Conservation (phyloP, 2,888 invertebrate species). For the Drosophila suboccidentalis region DNA sequence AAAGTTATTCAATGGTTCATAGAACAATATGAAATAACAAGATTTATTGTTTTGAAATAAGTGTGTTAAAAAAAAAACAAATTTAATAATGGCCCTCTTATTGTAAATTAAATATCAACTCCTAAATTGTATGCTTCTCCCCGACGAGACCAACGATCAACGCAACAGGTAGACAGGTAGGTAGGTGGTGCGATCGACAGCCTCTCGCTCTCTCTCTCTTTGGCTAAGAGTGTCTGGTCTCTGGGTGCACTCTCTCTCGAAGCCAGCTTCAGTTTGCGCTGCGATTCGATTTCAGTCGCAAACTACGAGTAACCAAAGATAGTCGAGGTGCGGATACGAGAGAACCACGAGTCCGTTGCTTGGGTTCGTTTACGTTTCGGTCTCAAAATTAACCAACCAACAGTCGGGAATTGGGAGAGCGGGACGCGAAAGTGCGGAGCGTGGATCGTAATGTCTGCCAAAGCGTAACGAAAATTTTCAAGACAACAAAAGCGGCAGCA, state of each 20-base stretch:
- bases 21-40: background rate
- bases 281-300: conserved; percentile 63
- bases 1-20: background rate
- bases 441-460: conserved; percentile 80
- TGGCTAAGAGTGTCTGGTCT: conserved; percentile 31
- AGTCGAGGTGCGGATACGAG: conserved; percentile 52
- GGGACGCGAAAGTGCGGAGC: conserved; percentile 65
- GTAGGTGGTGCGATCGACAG: conserved; percentile 4
- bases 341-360: conserved; percentile 42
- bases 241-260: conserved; percentile 34
- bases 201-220: conserved; percentile 18
- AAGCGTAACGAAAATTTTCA: conserved; percentile 77
- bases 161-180: conserved; percentile 12
- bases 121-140: background rate
- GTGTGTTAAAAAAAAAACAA: too few species aligned
- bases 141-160: background rate
- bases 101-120: background rate
- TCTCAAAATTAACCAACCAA: conserved; percentile 40
- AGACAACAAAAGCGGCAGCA: conserved; percentile 48
- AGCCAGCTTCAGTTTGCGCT: conserved; percentile 39
- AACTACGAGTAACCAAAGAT: conserved; percentile 72
- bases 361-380: conserved; percentile 54
- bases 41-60: background rate
- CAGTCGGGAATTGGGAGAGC: conserved; percentile 17
- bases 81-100: background rate